Base-by-base conservation (phyloP, 2,797 vertebrate genomes). In the Parambassis ranga region DNA sequence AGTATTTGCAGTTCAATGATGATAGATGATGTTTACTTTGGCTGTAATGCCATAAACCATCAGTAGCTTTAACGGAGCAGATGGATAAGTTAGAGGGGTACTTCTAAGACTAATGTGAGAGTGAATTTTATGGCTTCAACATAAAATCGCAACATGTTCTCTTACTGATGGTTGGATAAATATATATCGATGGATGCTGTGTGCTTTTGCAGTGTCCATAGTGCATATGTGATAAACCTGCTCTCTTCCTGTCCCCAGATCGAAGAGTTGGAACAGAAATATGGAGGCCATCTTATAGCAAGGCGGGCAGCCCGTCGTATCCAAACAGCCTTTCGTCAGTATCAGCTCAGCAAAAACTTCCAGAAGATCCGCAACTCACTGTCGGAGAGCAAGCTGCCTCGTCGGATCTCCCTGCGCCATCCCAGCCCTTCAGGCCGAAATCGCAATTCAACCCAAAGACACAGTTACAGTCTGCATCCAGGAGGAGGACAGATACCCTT, bases 341-440 rank as follows among this genome's bases (percentile, higher is more conserved):
- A 99, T 82, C 97, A 99, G 89, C 96, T 99, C 78, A 99, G 96
- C 92, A 97, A 97, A 90, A 99, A 99, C 92, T 99, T 99, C 48
- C 96, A 99, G 83, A 98, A 98, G 90, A 98, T 99, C 77, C 94
- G 98, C 26, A 98, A 97, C 90, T 99, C 98, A 0, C 91, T 99
- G 46, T 94, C 97, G 4, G 97, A 99, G 86, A 98, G 96, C 71
- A 95, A 96, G 73, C 87, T 98, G 71, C 96, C 97, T 0, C 93
- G 97, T 4, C 95, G 98, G 36, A 99, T 99, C 85, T 99, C 98
- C 7, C 86, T 99, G 83, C 94, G 95, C 56, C 95, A 95, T 26
- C 93, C 94, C 32, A 87, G 88, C 52, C 88, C 90, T 1, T 85
- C 83, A 1, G 86, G 83, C n/a, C 84, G 79, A 8, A 81, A 42